Conservation (phyloP, 2,113 vertebrate genomes). For the Corapipo altera region DNA sequence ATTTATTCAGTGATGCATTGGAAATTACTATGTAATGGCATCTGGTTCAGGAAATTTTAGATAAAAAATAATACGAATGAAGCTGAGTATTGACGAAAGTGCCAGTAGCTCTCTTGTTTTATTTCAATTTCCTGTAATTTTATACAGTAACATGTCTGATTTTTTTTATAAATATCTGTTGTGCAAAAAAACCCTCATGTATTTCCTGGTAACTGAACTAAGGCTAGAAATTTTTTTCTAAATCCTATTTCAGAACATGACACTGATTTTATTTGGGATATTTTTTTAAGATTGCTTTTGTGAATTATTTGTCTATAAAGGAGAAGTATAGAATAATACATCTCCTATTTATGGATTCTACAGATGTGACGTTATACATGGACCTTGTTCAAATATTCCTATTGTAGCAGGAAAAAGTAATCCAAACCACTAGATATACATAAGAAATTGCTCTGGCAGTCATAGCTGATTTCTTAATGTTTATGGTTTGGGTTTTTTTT, state of each 20-base stretch:
- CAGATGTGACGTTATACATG: not conserved
- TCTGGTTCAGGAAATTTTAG: not conserved
- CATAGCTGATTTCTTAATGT: conserved; percentile 29
- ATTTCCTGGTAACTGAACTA: not conserved
- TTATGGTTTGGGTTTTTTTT: not conserved
- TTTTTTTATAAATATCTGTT: not conserved
- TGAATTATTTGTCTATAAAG: conserved; percentile 55
- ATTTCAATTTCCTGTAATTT: conserved; percentile 13
- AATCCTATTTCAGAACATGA: conserved; percentile 15
- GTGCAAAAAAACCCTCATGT: not conserved
- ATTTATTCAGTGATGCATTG: not conserved
- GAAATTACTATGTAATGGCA: not conserved
- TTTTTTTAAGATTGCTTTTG: conserved; percentile 50
- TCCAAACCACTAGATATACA: not conserved
- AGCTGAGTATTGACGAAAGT: not conserved
- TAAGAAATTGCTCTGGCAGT: conserved; percentile 31
- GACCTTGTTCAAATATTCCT: conserved; percentile 43
- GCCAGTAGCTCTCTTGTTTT: not conserved
- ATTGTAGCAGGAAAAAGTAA: conserved; percentile 39
- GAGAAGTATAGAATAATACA: not conserved
- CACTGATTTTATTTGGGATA: conserved; percentile 29
- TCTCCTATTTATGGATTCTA: conserved; percentile 10
- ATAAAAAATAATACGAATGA: not conserved
- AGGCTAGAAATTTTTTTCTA: not conserved
- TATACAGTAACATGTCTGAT: not conserved